Evolutionary conservation across 2,797 vertebrate genomes (phyloP).

Genomic region (Loriculus beryllinus): DNA sequence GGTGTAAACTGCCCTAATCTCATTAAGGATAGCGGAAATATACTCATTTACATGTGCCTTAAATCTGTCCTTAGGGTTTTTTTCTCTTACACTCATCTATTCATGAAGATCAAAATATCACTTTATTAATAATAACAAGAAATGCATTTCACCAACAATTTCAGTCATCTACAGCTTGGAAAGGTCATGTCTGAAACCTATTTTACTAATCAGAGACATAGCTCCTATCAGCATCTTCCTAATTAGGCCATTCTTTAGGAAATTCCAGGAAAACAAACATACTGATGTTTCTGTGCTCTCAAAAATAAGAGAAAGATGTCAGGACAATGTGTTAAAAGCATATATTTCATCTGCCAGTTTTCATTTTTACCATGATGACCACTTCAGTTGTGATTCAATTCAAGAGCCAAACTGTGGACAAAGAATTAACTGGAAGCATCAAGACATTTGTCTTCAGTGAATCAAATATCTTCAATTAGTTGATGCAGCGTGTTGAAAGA

Average conservation of each 20-base stretch:
- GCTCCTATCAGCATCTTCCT: not conserved
- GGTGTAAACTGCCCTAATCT: not conserved
- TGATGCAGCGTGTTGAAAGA: not conserved
- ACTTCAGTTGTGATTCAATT: not conserved
- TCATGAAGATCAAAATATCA: not conserved
- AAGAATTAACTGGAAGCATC: not conserved
- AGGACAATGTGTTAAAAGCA: not conserved
- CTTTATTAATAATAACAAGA: not conserved
- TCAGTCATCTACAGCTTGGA: not conserved
- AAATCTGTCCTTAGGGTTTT: not conserved
- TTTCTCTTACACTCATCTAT: not conserved
- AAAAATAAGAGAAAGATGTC: not conserved
- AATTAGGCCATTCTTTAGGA: not conserved
- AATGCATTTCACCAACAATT: not conserved
- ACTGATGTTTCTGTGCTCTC: not conserved
- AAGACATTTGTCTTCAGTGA: not conserved
- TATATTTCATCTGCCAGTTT: not conserved
- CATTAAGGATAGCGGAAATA: not conserved
- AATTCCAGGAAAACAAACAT: not conserved
- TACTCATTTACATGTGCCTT: not conserved
- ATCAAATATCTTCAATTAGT: not conserved
- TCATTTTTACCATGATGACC: not conserved
- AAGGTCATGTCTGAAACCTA: not conserved
- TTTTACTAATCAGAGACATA: not conserved
- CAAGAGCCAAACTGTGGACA: not conserved